These are phyloP conservation scores for Onychomys torridus DNA, from an alignment of 2,797 vertebrate genomes.

Conservation along the genomic window DNA sequence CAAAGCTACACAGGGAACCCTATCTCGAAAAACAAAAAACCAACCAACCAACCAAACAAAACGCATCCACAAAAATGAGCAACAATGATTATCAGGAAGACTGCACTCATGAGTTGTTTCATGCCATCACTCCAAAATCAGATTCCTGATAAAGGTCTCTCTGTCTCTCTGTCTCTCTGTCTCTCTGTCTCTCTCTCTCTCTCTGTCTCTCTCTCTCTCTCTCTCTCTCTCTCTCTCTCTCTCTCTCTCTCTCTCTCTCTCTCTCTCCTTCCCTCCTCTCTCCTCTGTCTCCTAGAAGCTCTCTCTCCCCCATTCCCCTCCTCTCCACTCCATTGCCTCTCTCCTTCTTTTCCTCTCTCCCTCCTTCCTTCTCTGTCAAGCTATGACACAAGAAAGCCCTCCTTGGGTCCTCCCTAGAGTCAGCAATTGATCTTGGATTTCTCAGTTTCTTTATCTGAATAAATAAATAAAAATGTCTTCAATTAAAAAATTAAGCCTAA, in stretches of 20 bases:
- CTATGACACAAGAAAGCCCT: background rate
- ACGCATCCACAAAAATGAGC: background rate
- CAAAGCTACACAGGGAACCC: too few relatives aligned
- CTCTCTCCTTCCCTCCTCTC: background rate
- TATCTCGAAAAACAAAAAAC: too few relatives aligned
- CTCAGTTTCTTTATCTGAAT: background rate
- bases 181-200: background rate
- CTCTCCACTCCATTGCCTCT: background rate
- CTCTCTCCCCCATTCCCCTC: too few relatives aligned
- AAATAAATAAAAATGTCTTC: background rate
- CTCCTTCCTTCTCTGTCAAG: background rate
- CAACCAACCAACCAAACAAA: background rate
- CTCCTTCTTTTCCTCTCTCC: background rate
- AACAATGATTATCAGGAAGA: background rate
- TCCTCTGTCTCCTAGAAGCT: background rate
- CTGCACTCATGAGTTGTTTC: background rate
- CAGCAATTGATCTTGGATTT: background rate
- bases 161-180: background rate
- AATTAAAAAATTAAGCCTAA: background rate
- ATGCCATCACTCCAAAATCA: background rate
- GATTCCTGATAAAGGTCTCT: background rate
- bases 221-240: background rate
- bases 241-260: background rate
- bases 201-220: background rate
- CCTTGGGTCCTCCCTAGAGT: background rate